phyloP scores from a whole-genome alignment of 2,797 vertebrate genomes.

The Dicrostonyx torquatus region DNA sequence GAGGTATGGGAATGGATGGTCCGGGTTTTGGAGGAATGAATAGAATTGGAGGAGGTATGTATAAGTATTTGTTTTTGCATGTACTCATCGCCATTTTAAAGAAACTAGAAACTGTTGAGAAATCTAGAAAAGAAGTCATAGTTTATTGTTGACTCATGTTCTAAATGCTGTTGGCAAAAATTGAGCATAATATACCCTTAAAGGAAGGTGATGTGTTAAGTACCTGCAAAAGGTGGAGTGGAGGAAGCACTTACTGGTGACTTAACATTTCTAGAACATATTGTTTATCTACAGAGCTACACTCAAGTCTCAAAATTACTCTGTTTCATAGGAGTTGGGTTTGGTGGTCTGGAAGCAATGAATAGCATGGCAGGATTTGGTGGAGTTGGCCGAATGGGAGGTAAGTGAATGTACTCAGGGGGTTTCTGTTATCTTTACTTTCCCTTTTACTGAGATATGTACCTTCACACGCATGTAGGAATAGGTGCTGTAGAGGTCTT shows the following conservation, averaged over 20 bases:
- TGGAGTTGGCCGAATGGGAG: constrained; percentile 94
- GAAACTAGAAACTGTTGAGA: constrained; percentile 71
- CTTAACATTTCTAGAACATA: constrained; percentile 6
- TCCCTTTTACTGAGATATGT: background rate
- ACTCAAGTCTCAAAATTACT: constrained; percentile 56
- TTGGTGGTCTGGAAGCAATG: constrained; percentile 94
- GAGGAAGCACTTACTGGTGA: constrained; percentile 58
- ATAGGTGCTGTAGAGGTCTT: constrained; percentile 75
- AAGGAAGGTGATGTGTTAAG: constrained; percentile 55
- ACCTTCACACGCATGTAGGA: constrained; percentile 51
- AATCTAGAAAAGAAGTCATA: constrained; percentile 60
- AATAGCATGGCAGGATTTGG: constrained; percentile 95
- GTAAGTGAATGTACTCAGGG: constrained; percentile 83
- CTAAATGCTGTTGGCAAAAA: constrained; percentile 56
- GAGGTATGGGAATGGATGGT: constrained; percentile 93
- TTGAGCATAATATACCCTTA: constrained; percentile 50
- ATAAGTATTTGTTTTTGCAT: constrained; percentile 62
- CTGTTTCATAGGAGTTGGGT: constrained; percentile 88
- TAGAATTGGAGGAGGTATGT: constrained; percentile 92
- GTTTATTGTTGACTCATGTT: constrained; percentile 52
- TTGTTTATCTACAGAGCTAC: background rate
- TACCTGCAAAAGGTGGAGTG: constrained; percentile 39
- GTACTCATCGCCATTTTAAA: constrained; percentile 51
- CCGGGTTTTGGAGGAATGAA: constrained; percentile 94
- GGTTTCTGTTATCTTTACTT: background rate